Percentiles rank a stretch among this genome's conserved stretches.
These are phyloP conservation scores for Tetranychus cinnabarinus DNA, from an alignment of 1,140 invertebrate genomes.

Conservation along the genomic window DNA sequence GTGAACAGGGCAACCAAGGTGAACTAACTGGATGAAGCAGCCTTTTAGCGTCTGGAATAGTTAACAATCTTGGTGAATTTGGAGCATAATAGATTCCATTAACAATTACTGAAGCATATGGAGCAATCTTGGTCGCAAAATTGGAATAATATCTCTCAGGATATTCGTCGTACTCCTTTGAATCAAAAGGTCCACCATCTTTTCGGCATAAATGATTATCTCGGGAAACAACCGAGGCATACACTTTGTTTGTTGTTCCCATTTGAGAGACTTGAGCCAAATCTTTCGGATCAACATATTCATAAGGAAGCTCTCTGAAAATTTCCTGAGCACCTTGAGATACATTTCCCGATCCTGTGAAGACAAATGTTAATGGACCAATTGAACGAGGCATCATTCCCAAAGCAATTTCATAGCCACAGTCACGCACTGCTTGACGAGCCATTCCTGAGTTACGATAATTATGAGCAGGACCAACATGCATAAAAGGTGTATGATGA, in stretches of 20 bases:
- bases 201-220: constrained; percentile 77
- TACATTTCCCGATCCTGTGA: constrained; percentile 51
- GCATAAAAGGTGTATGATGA: constrained; percentile 98
- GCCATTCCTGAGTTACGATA: constrained; percentile 95
- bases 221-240: constrained; percentile 72
- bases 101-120: constrained; percentile 84
- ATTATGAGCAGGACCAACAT: constrained; percentile 93
- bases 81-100: constrained; percentile 99
- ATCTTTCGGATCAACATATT: constrained; percentile 86
- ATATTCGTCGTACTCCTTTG: constrained; percentile 69
- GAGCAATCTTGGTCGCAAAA: constrained; percentile 90
- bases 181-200: constrained; percentile 60
- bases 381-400: constrained; percentile 95
- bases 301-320: constrained; percentile 86
- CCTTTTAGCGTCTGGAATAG: constrained; percentile 91
- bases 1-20: constrained; percentile 56
- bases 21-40: constrained; percentile 53
- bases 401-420: constrained; percentile 89
- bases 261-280: constrained; percentile 83
- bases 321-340: constrained; percentile 69
- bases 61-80: constrained; percentile 78
- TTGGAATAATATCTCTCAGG: constrained; percentile 85
- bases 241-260: constrained; percentile 79
- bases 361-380: constrained; percentile 89
- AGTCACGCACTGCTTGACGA: constrained; percentile 80